phyloP scores from a whole-genome alignment of 2,113 vertebrate species.

The Eptesicus fuscus region DNA sequence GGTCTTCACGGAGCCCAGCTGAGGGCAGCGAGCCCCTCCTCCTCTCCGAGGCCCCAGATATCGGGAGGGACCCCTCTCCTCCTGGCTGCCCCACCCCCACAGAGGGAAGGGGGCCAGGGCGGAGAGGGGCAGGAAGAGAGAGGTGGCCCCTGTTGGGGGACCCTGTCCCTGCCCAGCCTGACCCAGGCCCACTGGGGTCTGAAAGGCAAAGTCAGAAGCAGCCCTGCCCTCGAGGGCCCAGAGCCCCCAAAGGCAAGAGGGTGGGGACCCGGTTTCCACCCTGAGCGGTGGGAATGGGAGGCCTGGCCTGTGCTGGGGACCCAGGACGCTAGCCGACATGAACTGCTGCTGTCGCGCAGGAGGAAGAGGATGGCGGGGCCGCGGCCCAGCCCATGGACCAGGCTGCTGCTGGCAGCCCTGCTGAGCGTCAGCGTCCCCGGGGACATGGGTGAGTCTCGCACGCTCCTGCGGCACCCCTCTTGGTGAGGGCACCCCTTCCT shows the following conservation, averaged over 20 bases:
- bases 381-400: fast-evolving
- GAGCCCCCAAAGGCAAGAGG: background rate
- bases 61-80: background rate
- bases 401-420: slow-evolving; percentile 78
- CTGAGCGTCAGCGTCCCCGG: slow-evolving; percentile 69
- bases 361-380: slow-evolving; percentile 77
- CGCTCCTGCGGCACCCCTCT: fast-evolving
- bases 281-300: fast-evolving
- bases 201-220: background rate
- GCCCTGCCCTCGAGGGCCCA: background rate
- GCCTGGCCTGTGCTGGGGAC: background rate
- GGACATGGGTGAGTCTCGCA: slow-evolving; percentile 76
- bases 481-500: background rate
- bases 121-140: background rate
- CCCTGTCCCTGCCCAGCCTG: background rate
- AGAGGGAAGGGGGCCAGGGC: background rate
- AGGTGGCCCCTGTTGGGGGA: background rate
- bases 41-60: background rate
- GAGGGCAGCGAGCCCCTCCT: fast-evolving
- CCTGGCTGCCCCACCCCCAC: background rate
- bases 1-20: background rate
- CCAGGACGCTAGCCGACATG: background rate
- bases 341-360: slow-evolving; percentile 60
- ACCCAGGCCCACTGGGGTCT: background rate
- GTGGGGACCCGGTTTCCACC: background rate